Base-by-base conservation (phyloP, 2,797 vertebrate genomes). In the Lindbergichthys nudifrons region DNA sequence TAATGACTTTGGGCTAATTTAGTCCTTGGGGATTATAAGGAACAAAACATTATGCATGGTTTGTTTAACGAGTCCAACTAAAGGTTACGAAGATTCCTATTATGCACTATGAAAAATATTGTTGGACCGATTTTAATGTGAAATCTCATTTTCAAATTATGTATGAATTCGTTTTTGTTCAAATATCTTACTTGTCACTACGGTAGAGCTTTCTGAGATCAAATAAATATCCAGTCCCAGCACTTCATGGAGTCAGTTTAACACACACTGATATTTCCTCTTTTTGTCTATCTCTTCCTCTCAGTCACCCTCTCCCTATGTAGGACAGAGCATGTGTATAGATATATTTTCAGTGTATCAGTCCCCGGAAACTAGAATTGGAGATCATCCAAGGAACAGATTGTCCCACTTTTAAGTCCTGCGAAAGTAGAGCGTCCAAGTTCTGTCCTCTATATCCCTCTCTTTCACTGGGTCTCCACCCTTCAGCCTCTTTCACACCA, bases 291-390 rank as follows among this genome's bases (percentile, higher is more conserved):
- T 79, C 58, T 79, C 70, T 79, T 30, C 56, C 46, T 39, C 63
- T 21, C 21, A 70, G 76, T 80, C 79, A 70, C 80, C 75, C 85
- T 71, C 76, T 81, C 69, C 79, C 82, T 94, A 95, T 95, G 92
- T 95, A 95, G 95, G 95, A 92, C 95, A 94, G 91, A 89, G 86
- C 85, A 79, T 90, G 92, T 92, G 92, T 93, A 93, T 94, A 92
- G 94, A 94, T 94, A 93, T 95, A 95, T 95, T 96, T 95, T 95
- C 95, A 95, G 94, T 94, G 91, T 93, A 93, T 92, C 77, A 57
- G 94, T 95, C 95, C 94, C 94, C 90, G 92, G 95, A 94, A 95
- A 95, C 91, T 94, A 95, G 93, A 95, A 91, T 94, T 95, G 95
- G 94, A 95, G 89, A 92, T 90, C 88, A 87, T 94, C 95, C 95